phyloP scores from a whole-genome alignment of 2,888 invertebrate species.

The Drosophila prolongata region DNA sequence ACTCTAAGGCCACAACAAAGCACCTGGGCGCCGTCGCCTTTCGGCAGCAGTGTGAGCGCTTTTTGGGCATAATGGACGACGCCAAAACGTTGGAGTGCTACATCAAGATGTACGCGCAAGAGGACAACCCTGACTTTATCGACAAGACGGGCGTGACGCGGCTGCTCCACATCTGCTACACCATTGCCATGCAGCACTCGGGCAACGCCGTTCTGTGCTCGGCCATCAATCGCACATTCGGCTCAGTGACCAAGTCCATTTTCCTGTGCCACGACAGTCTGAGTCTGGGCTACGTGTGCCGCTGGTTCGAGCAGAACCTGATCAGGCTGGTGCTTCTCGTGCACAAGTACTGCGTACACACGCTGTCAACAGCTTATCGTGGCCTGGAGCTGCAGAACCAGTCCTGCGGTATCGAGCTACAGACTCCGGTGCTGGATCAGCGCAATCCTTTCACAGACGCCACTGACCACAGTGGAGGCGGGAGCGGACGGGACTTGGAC shows the following conservation, averaged over 20 bases:
- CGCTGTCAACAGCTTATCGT: constrained; percentile 86
- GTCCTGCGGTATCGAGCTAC: constrained; percentile 88
- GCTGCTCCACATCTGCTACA: constrained; percentile 90
- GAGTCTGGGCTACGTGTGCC: constrained; percentile 90
- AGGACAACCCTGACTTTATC: constrained; percentile 86
- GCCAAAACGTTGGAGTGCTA: constrained; percentile 88
- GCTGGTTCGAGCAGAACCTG: constrained; percentile 93
- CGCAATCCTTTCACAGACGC: constrained; percentile 84
- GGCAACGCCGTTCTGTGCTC: constrained; percentile 88
- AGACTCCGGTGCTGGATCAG: constrained; percentile 90
- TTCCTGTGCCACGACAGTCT: constrained; percentile 91
- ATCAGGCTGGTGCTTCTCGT: constrained; percentile 91
- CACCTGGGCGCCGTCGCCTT: constrained; percentile 88
- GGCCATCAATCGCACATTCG: constrained; percentile 89
- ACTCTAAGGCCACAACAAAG: constrained; percentile 87
- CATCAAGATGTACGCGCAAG: constrained; percentile 87
- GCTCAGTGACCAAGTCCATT: constrained; percentile 91
- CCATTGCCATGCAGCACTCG: constrained; percentile 92
- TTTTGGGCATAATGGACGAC: constrained; percentile 87
- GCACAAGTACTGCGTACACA: constrained; percentile 87
- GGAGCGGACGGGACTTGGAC: constrained; percentile 40
- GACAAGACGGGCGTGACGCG: constrained; percentile 88
- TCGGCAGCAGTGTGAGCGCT: constrained; percentile 89
- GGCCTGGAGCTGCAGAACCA: constrained; percentile 83
- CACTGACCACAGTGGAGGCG: constrained; percentile 51